A percentile compares a stretch with the other conserved stretches of the same genome.
Conservation (phyloP, 1,140 invertebrate genomes). For the Hyles euphorbiae region DNA sequence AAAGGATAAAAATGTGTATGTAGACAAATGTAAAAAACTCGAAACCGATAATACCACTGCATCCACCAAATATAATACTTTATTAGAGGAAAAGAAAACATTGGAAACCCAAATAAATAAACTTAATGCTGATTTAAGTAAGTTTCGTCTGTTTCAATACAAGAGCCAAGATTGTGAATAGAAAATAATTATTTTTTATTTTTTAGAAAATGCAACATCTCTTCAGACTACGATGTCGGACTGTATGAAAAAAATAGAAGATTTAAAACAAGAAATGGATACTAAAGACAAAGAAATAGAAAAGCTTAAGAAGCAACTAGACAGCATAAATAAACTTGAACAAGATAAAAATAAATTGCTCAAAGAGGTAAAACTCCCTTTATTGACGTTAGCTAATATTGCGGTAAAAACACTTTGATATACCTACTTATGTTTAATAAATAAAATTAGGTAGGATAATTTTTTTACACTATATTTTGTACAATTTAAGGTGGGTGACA, state of each 20-base stretch:
- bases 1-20: slow-evolving; percentile 61
- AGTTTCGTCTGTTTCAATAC: slow-evolving; percentile 23
- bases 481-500: slow-evolving; percentile 72
- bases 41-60: slow-evolving; percentile 57
- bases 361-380: slow-evolving; percentile 59
- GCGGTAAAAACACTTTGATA: too few species aligned
- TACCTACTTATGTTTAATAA: too few species aligned
- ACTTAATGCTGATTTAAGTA: slow-evolving; percentile 75
- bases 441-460: neutral
- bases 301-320: slow-evolving; percentile 77
- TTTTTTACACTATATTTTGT: slow-evolving; percentile 5
- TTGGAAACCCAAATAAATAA: slow-evolving; percentile 76
- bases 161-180: neutral
- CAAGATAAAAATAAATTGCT: slow-evolving; percentile 73
- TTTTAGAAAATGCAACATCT: slow-evolving; percentile 58
- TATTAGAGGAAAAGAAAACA: slow-evolving; percentile 75
- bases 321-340: slow-evolving; percentile 62
- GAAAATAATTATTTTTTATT: neutral
- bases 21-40: slow-evolving; percentile 72
- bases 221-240: slow-evolving; percentile 74
- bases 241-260: slow-evolving; percentile 75
- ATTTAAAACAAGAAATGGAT: slow-evolving; percentile 75
- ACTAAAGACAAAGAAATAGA: slow-evolving; percentile 77
- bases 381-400: too few species aligned
- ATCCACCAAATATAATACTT: slow-evolving; percentile 51